Conservation (phyloP, 2,888 invertebrate species). For the Acanthosepion esculentum region DNA sequence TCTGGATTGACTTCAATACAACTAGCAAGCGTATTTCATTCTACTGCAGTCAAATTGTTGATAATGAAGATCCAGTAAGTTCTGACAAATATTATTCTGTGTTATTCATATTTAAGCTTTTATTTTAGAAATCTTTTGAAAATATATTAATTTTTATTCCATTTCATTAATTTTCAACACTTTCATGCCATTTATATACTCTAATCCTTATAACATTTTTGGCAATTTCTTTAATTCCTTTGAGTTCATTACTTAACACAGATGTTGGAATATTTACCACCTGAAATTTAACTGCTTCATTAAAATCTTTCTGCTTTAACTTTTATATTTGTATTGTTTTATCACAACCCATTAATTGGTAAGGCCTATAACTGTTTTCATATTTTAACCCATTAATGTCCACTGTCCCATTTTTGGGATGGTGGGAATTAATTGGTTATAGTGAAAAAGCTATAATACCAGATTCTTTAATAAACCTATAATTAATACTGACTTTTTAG, state of each 20-base stretch:
- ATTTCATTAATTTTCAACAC: not conserved
- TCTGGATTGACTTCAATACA: slow-evolving; percentile 39
- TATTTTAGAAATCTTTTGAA: not conserved
- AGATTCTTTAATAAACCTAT: no score
- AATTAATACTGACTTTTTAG: no score
- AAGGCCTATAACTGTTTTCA: no score
- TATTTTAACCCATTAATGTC: no score
- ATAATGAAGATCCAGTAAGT: slow-evolving; percentile 37
- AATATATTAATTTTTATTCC: not conserved
- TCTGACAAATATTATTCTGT: not conserved
- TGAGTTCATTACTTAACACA: not conserved
- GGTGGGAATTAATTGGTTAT: no score
- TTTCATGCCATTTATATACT: not conserved
- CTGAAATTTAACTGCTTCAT: not conserved
- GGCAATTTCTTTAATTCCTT: not conserved
- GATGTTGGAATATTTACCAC: not conserved
- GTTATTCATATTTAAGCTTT: not conserved
- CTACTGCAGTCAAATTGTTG: slow-evolving; percentile 12
- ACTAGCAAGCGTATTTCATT: slow-evolving; percentile 35
- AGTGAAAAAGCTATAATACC: no score
- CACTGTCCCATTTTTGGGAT: no score
- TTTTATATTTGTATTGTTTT: no score
- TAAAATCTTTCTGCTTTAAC: no score
- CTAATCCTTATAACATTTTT: not conserved
- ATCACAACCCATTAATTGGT: no score